Evolutionary conservation across 1,140 invertebrate species (phyloP).

Genomic region (Brachystomella parvula): DNA sequence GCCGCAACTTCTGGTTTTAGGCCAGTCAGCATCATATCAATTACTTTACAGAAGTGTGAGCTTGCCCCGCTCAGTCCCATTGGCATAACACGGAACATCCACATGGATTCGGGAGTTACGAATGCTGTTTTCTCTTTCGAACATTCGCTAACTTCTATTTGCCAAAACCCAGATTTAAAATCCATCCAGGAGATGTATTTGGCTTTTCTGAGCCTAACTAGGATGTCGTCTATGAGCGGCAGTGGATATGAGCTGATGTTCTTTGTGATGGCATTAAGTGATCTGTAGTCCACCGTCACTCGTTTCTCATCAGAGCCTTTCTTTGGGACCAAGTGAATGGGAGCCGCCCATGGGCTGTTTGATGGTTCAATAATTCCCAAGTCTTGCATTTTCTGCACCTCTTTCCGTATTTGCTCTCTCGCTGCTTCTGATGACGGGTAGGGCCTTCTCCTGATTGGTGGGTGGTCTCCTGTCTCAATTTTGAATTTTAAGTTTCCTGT

Average conservation of each 20-base stretch:
- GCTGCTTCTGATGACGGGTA: constrained; percentile 38
- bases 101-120: constrained; percentile 39
- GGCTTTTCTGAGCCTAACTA: constrained; percentile 42
- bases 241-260: constrained; percentile 44
- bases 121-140: constrained; percentile 44
- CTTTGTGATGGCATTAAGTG: constrained; percentile 43
- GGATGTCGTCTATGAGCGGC: constrained; percentile 45
- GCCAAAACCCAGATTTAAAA: constrained; percentile 47
- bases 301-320: constrained; percentile 43
- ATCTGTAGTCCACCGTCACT: constrained; percentile 46
- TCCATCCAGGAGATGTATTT: constrained; percentile 46
- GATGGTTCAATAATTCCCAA: constrained; percentile 42
- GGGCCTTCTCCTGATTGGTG: constrained; percentile 39
- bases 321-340: constrained; percentile 45
- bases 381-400: constrained; percentile 41
- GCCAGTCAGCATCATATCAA: constrained; percentile 40
- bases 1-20: constrained; percentile 36
- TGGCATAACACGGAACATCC: constrained; percentile 43
- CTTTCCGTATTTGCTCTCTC: constrained; percentile 38
- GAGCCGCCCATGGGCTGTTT: constrained; percentile 43
- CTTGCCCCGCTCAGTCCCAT: constrained; percentile 46
- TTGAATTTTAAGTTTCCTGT: constrained; percentile 29
- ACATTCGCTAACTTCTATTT: constrained; percentile 41
- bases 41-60: constrained; percentile 43
- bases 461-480: constrained; percentile 38